A percentile compares a stretch with the other conserved stretches of the same genome.
phyloP scores from a whole-genome alignment of 2,797 vertebrate species.

The Eulemur mongoz region DNA sequence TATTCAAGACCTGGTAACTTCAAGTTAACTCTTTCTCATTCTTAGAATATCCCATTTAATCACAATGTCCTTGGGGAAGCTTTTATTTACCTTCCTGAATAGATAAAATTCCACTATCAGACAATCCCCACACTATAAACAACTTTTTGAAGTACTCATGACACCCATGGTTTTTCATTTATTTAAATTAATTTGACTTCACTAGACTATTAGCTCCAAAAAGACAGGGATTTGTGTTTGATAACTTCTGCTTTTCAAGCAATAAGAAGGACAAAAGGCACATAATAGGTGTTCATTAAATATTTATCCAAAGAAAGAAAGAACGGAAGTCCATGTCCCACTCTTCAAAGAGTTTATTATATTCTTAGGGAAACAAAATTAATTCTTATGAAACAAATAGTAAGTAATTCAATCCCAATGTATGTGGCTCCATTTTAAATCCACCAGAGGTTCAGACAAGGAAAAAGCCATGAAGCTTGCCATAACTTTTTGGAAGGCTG shows the following conservation, averaged over 20 bases:
- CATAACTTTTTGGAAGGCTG: neutral
- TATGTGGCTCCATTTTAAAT: neutral
- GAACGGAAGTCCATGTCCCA: neutral
- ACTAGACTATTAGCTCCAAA: neutral
- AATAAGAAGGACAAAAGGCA: neutral
- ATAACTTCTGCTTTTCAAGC: neutral
- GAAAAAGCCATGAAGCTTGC: neutral
- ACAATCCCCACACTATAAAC: neutral
- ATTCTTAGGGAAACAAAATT: neutral
- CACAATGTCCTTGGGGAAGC: neutral
- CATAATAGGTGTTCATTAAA: neutral
- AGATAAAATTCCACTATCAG: neutral
- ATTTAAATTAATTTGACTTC: constrained; percentile 23
- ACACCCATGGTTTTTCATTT: neutral
- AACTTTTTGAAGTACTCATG: neutral
- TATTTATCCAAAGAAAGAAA: constrained; percentile 12
- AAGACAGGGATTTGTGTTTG: neutral
- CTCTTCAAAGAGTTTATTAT: neutral
- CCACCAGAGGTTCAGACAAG: neutral
- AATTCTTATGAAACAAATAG: neutral
- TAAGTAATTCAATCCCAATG: neutral
- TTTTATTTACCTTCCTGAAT: neutral
- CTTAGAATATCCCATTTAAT: neutral
- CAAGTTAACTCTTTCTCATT: neutral
- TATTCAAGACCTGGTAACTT: neutral